Conservation (phyloP, 2,113 vertebrate genomes). For the Chlorodrepanis virens region DNA sequence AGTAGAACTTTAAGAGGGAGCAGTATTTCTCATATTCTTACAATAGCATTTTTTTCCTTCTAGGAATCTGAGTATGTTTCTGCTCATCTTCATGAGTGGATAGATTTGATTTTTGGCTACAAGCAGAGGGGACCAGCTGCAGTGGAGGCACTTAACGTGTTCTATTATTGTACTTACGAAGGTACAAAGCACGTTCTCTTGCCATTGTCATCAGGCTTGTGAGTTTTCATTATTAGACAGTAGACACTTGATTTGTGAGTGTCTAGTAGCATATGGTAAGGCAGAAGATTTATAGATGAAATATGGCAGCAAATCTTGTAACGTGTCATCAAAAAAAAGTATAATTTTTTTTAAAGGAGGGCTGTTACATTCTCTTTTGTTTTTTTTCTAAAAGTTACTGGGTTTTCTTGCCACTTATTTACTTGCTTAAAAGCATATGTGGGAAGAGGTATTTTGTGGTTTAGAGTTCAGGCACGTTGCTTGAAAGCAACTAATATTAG, state of each 20-base stretch:
- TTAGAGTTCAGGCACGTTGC: not conserved
- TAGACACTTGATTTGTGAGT: not conserved
- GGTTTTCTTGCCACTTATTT: not conserved
- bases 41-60: not conserved
- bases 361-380: not conserved
- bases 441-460: not conserved
- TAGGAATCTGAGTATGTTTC: slow-evolving; percentile 96
- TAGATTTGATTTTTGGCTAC: slow-evolving; percentile 97
- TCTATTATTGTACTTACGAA: slow-evolving; percentile 97
- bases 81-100: slow-evolving; percentile 96
- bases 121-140: slow-evolving; percentile 93
- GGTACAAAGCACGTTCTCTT: slow-evolving; percentile 63
- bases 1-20: not conserved
- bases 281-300: not conserved
- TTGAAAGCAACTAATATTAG: not conserved
- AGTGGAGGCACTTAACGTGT: slow-evolving; percentile 93
- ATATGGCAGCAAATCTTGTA: not conserved
- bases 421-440: not conserved
- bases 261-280: not conserved
- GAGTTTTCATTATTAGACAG: not conserved
- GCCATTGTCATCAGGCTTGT: not conserved
- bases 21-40: not conserved
- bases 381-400: not conserved
- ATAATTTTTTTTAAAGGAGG: not conserved
- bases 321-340: not conserved